Percentiles rank a stretch among this genome's conserved stretches.
Evolutionary conservation across 2,113 vertebrate species (phyloP).

Genomic region (Crotalus helleri): DNA sequence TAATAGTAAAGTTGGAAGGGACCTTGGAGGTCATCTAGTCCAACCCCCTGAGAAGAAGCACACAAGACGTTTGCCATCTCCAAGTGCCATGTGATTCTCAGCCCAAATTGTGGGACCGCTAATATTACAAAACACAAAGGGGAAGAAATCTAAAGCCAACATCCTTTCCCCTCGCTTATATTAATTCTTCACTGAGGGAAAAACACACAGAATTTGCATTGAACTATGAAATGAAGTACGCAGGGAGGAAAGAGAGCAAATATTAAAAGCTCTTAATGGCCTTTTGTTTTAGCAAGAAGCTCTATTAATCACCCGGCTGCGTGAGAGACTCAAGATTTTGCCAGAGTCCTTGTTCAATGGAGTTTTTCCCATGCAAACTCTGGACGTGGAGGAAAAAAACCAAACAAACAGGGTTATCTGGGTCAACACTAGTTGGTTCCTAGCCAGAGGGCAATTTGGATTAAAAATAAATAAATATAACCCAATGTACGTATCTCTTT

Average conservation of each 20-base stretch:
- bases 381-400: fast-evolving
- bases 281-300: slow-evolving; percentile 45
- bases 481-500: background rate
- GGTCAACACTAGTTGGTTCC: background rate
- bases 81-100: slow-evolving; percentile 2
- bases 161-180: background rate
- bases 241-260: slow-evolving; percentile 50
- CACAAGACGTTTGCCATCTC: too few species aligned
- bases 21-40: too few species aligned
- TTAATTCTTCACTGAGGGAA: background rate
- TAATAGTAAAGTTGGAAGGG: too few species aligned
- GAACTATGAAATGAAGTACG: slow-evolving; percentile 49
- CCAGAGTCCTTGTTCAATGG: background rate
- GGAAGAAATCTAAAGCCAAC: slow-evolving; percentile 10
- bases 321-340: background rate
- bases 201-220: background rate
- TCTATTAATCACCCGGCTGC: slow-evolving; percentile 42
- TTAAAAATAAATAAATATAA: background rate
- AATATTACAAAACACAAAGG: background rate
- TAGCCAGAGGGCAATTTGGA: background rate
- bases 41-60: too few species aligned
- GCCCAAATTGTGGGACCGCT: background rate
- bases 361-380: slow-evolving; percentile 23
- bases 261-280: slow-evolving; percentile 50
- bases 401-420: background rate